Evolutionary conservation across 2,888 invertebrate species (phyloP), one percentile per base, ranked within the genome.

Genomic region (Sminthurides aquaticus): DNA sequence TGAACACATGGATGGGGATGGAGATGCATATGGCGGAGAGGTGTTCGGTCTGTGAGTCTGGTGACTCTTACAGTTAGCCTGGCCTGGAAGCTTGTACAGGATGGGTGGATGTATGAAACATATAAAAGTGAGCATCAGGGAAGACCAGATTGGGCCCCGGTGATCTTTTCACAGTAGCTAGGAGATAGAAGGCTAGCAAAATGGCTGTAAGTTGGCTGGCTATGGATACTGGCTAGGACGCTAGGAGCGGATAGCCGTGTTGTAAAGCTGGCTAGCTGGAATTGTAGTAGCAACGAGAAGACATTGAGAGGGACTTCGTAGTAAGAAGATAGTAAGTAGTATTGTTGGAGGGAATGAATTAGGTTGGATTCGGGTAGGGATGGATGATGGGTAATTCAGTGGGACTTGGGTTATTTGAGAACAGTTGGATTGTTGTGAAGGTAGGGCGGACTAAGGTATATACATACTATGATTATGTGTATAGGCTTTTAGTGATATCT

Each of bases 1-100:
- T 60, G 52, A 49, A 63, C 58, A 63, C 58, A 62, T 62, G 63
- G 49, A 63, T 34, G 43, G 15, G 15, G 15, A 11, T 34, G 43
- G 8, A 34, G 43, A 15, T 34, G 43, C 43, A 34, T 34, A 34
- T 34, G 43, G 8, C 43, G 15, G 5, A 15, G 15, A 34, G 43
- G 43, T 34, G 43, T 34, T 34, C 43, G 5, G 43, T 5, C 43
- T 34, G 43, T 15, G 5, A 15, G 43, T 15, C 43, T 34, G 43
- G 43, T 34, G 5, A 15, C 15, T 15, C 15, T 15, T 15, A 15
- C 5, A 11, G 15, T n/a, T n/a, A n/a, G n/a, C n/a, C 43, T 34
- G 43, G 43, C 43, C 43, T 34, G 43, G 43, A 11, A 11, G 43
- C 15, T 15, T 34, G 8, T 15, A 15, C 5, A 11, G 15, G 43